phyloP scores from a whole-genome alignment of 1,140 invertebrate genomes.

The Drosophila paulistorum region DNA sequence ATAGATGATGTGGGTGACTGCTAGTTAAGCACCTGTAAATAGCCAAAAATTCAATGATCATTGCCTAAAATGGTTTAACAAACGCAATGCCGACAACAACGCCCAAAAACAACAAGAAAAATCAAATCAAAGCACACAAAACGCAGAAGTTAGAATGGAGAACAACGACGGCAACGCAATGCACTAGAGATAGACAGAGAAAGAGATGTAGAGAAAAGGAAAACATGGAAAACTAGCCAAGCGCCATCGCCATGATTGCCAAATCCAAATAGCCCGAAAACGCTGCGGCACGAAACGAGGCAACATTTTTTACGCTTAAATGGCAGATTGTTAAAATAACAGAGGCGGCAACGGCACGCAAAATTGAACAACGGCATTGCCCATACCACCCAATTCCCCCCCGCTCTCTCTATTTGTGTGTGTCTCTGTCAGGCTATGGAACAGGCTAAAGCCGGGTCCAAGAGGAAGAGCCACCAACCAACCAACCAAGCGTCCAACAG shows the following conservation, averaged over 20 bases:
- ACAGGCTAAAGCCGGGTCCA: slow-evolving; percentile 6
- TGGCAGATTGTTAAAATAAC: slow-evolving; percentile 82
- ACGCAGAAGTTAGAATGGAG: slow-evolving; percentile 64
- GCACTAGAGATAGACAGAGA: slow-evolving; percentile 18
- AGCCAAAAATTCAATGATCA: slow-evolving; percentile 52
- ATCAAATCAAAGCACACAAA: slow-evolving; percentile 54
- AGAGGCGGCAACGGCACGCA: slow-evolving; percentile 80
- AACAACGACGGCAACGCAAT: slow-evolving; percentile 41
- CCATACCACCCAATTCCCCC: slow-evolving; percentile 39
- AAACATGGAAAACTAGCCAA: slow-evolving; percentile 37
- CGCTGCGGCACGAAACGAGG: slow-evolving; percentile 78
- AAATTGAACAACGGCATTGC: slow-evolving; percentile 79
- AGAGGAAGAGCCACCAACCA: slow-evolving; percentile 22
- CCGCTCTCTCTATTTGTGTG: neutral
- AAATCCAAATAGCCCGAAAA: slow-evolving; percentile 79
- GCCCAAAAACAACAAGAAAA: slow-evolving; percentile 45
- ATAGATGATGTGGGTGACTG: neutral
- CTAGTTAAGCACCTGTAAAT: slow-evolving; percentile 40
- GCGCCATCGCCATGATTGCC: slow-evolving; percentile 72
- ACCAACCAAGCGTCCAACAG: slow-evolving; percentile 47
- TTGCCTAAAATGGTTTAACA: slow-evolving; percentile 66
- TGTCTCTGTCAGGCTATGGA: neutral
- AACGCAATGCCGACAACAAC: slow-evolving; percentile 67
- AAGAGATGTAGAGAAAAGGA: neutral
- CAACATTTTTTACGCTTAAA: slow-evolving; percentile 82